phyloP scores from a whole-genome alignment of 1,140 invertebrate genomes.

The Tetragnatha versicolor region DNA sequence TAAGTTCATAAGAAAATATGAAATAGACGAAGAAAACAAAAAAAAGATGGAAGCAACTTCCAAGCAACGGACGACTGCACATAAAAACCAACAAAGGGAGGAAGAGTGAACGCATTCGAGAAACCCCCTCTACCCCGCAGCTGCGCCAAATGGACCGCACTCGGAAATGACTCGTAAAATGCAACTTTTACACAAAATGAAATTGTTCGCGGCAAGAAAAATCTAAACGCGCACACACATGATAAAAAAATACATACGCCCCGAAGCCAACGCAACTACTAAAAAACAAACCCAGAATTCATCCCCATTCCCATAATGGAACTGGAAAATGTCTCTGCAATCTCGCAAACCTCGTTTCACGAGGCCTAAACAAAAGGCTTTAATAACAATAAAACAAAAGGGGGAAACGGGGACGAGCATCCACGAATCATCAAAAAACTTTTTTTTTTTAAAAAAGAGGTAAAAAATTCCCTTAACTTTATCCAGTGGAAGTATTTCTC shows the following conservation, averaged over 20 bases:
- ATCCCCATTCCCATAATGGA: constrained; percentile 10
- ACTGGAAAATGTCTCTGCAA: constrained; percentile 9
- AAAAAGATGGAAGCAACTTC: too few relatives aligned
- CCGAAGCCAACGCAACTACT: too few relatives aligned
- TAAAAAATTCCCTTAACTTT: constrained; percentile 3
- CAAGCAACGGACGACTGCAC: too few relatives aligned
- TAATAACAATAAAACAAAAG: constrained; percentile 1
- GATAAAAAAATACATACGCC: background rate
- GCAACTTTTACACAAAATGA: constrained; percentile 9
- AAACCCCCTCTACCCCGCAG: too few relatives aligned
- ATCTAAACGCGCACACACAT: background rate
- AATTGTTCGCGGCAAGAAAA: background rate
- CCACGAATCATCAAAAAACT: constrained; percentile 22
- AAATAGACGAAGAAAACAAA: too few relatives aligned
- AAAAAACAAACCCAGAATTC: background rate
- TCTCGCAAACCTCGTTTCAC: constrained; percentile 14
- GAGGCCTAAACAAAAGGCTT: background rate
- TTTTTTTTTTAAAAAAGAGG: too few relatives aligned
- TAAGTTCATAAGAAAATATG: too few relatives aligned
- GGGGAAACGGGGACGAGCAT: background rate
- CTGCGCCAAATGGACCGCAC: too few relatives aligned
- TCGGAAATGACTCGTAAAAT: background rate
- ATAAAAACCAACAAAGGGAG: too few relatives aligned
- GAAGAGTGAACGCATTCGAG: too few relatives aligned
- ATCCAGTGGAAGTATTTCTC: constrained; percentile 14